A percentile compares a stretch with the other conserved stretches of the same genome.
Conservation (phyloP, 2,888 invertebrate species). For the Brenthis hecate region DNA sequence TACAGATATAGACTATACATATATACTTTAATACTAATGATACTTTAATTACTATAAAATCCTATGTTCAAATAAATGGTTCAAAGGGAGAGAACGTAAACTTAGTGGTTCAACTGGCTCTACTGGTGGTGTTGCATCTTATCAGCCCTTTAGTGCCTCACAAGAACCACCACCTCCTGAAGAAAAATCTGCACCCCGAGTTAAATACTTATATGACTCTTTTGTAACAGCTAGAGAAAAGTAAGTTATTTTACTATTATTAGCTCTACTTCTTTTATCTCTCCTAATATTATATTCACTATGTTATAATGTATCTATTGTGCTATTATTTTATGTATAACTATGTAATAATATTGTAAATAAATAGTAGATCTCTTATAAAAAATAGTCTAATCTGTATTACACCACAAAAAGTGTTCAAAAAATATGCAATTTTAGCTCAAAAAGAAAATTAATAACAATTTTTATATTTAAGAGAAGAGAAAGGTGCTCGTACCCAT, state of each 20-base stretch:
- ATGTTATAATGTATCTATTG: no score
- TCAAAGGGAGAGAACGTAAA: slow-evolving; percentile 88
- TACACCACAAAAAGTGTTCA: no score
- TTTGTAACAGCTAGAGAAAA: slow-evolving; percentile 78
- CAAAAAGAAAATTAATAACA: no score
- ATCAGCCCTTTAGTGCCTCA: slow-evolving; percentile 95
- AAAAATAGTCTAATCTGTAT: no score
- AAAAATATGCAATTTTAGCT: no score
- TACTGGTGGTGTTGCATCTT: slow-evolving; percentile 88
- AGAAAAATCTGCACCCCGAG: slow-evolving; percentile 85
- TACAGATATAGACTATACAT: no score
- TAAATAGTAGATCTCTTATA: no score
- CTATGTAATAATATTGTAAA: no score
- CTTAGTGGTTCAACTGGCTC: slow-evolving; percentile 84
- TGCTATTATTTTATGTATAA: no score
- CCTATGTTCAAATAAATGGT: neutral
- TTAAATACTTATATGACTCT: slow-evolving; percentile 82
- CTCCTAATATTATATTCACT: no score
- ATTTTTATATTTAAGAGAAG: slow-evolving; percentile 53
- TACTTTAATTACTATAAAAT: neutral
- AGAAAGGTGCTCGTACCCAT: slow-evolving; percentile 53
- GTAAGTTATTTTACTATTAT: slow-evolving; percentile 50
- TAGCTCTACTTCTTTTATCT: neutral
- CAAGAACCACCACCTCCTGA: slow-evolving; percentile 88
- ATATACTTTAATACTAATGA: no score